phyloP scores from a whole-genome alignment of 30 jellyfish, hydroid and myxozoan genomes.

The Cassiopea xamachana region DNA sequence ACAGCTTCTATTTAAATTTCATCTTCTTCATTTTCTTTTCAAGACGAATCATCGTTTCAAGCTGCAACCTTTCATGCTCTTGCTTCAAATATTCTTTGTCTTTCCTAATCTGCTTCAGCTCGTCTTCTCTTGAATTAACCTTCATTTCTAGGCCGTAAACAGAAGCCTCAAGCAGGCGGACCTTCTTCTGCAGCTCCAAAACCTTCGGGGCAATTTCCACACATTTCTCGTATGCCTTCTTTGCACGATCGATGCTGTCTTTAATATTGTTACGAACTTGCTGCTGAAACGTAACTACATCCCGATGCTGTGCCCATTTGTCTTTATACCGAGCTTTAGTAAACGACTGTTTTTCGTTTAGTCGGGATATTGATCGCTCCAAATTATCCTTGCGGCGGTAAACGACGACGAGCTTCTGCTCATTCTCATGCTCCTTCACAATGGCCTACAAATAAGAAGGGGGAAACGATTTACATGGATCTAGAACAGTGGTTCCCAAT shows the following conservation, averaged over 20 bases:
- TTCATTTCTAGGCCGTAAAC: conserved; percentile 66
- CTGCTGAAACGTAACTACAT: conserved; percentile 54
- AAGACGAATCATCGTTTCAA: conserved; percentile 57
- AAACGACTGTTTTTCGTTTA: conserved; percentile 40
- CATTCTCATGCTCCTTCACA: conserved; percentile 58
- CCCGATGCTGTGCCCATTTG: conserved; percentile 50
- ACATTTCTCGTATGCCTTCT: conserved; percentile 65
- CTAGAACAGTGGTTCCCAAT: too few species aligned
- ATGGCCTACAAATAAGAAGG: conserved; percentile 23
- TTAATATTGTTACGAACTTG: conserved; percentile 48
- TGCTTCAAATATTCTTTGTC: conserved; percentile 52
- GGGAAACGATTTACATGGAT: too few species aligned
- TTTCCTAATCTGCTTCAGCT: conserved; percentile 37
- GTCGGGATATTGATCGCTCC: conserved; percentile 63
- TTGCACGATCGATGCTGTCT: conserved; percentile 68
- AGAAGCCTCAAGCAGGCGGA: conserved; percentile 65
- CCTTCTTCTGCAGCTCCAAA: conserved; percentile 54
- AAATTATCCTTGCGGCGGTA: conserved; percentile 70
- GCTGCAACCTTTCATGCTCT: conserved; percentile 56
- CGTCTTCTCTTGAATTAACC: conserved; percentile 63
- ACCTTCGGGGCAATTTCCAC: conserved; percentile 71
- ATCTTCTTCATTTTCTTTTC: conserved; percentile 49
- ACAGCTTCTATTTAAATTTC: conserved; percentile 45
- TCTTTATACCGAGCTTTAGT: conserved; percentile 37
- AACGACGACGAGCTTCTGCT: conserved; percentile 66